Percentiles rank a stretch among this genome's conserved stretches.
phyloP scores from a whole-genome alignment of 2,113 vertebrate genomes.

The Microtus ochrogaster region DNA sequence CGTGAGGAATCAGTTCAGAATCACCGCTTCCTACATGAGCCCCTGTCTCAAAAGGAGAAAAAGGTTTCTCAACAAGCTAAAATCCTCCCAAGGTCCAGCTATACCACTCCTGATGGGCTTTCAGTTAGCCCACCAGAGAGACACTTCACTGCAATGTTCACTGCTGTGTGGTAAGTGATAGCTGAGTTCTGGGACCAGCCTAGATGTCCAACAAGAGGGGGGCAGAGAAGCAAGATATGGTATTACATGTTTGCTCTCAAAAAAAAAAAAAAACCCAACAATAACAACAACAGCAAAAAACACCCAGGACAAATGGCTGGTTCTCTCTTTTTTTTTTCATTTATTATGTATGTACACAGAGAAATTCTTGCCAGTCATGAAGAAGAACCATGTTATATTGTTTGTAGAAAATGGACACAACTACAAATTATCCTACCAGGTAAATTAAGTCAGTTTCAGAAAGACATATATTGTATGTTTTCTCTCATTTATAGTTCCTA shows the following conservation, averaged over 20 bases:
- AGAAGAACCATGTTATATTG: background rate
- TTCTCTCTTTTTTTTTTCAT: background rate
- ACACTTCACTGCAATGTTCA: background rate
- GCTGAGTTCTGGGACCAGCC: background rate
- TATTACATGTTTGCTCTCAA: background rate
- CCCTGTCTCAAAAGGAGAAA: background rate
- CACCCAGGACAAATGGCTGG: background rate
- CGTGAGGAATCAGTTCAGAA: background rate
- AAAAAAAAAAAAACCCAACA: background rate
- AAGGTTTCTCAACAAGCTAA: background rate
- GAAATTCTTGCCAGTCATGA: too few species aligned
- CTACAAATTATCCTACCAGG: too few species aligned
- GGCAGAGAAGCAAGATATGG: too few species aligned
- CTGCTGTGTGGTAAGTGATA: too few species aligned
- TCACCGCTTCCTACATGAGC: background rate
- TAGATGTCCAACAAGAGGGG: background rate
- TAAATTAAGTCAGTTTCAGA: background rate
- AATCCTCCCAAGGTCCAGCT: background rate
- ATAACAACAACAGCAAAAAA: too few species aligned
- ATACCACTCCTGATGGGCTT: background rate
- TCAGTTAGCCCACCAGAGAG: background rate
- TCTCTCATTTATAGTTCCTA: background rate
- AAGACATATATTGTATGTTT: background rate
- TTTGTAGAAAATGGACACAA: background rate
- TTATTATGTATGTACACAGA: background rate